These are phyloP conservation scores for Cnemophilus loriae DNA, from an alignment of 2,113 vertebrate genomes.

Conservation along the genomic window DNA sequence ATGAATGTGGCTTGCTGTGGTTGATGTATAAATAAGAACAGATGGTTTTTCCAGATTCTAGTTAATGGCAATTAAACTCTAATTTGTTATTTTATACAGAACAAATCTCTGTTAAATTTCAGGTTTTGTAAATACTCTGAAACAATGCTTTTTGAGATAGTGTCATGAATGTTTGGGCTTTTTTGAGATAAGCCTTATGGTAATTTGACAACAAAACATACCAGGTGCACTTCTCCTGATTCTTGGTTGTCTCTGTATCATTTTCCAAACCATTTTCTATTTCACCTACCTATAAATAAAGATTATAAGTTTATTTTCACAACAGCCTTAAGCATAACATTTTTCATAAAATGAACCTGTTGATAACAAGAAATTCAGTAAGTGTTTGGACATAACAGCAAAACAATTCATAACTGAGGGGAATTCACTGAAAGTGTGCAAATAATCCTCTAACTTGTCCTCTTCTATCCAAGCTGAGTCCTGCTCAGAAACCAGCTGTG, in stretches of 20 bases:
- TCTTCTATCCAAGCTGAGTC: no score
- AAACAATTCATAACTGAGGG: not conserved
- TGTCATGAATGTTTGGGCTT: not conserved
- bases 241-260: not conserved
- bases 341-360: not conserved
- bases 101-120: not conserved
- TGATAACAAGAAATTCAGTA: not conserved
- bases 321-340: not conserved
- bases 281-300: not conserved
- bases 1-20: not conserved
- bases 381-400: not conserved
- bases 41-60: slow-evolving; percentile 18
- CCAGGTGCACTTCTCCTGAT: not conserved
- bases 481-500: not conserved
- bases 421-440: not conserved
- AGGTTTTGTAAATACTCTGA: not conserved
- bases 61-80: slow-evolving; percentile 19
- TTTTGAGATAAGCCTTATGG: not conserved
- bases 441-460: not conserved
- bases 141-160: not conserved
- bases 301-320: not conserved
- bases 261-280: not conserved
- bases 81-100: slow-evolving; percentile 39
- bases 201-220: not conserved
- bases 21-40: slow-evolving; percentile 9